Conservation (phyloP, 2,888 invertebrate genomes). For the Eretmocerus hayati region DNA sequence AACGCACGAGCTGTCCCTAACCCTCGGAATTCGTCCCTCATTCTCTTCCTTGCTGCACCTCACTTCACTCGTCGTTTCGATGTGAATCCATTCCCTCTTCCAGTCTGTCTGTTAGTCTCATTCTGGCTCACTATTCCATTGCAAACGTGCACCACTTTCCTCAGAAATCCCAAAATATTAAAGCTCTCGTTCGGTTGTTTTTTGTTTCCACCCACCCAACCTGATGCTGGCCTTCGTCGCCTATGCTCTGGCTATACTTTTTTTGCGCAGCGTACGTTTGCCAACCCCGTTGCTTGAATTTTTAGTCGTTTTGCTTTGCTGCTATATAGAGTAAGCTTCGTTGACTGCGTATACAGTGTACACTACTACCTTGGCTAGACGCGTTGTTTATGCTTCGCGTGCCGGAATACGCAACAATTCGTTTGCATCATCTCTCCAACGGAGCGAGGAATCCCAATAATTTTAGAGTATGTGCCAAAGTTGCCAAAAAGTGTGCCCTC, state of each 20-base stretch:
- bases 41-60: slow-evolving; percentile 13
- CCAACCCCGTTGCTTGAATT: slow-evolving; percentile 15
- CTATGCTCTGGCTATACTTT: not conserved
- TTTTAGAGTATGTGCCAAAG: not conserved
- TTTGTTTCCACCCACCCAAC: too few species aligned
- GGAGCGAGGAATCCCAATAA: not conserved
- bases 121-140: too few species aligned
- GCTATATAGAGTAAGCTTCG: too few species aligned
- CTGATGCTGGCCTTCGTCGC: slow-evolving; percentile 16
- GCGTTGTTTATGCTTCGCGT: not conserved
- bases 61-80: slow-evolving; percentile 19
- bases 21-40: not conserved
- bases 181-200: slow-evolving; percentile 48
- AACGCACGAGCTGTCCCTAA: too few species aligned
- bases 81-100: slow-evolving; percentile 15
- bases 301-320: not conserved
- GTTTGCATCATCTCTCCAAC: not conserved
- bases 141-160: slow-evolving; percentile 20
- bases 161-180: slow-evolving; percentile 42
- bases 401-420: not conserved
- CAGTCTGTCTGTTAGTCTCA: too few species aligned
- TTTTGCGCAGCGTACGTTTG: slow-evolving; percentile 15
- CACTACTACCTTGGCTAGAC: not conserved
- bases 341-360: not conserved
- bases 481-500: too few species aligned